Conservation (phyloP, 2,113 vertebrate species). For the Arenaria interpres region DNA sequence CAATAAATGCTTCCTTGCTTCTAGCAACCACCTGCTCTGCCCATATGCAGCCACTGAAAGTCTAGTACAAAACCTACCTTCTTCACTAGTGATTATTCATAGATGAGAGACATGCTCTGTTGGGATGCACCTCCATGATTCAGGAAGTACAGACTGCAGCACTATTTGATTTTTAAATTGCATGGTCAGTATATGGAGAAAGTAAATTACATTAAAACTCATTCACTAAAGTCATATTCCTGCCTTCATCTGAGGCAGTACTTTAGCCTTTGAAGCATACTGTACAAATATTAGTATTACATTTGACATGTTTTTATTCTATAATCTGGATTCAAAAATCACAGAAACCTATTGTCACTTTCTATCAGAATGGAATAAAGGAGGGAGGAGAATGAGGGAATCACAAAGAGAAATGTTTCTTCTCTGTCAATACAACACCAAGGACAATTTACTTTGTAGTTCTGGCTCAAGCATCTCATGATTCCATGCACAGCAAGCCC, state of each 20-base stretch:
- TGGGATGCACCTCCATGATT: neutral
- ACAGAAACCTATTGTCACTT: neutral
- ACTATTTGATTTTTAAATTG: neutral
- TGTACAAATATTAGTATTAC: neutral
- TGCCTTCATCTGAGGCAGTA: neutral
- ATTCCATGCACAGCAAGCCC: neutral
- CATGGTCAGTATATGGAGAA: neutral
- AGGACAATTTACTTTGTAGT: neutral
- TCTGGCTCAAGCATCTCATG: neutral
- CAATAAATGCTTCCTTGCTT: neutral
- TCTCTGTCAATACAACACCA: neutral
- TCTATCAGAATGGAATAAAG: neutral
- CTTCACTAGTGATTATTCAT: neutral
- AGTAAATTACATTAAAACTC: neutral
- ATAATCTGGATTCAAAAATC: neutral
- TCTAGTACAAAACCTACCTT: neutral
- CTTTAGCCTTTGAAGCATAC: neutral
- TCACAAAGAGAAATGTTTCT: neutral
- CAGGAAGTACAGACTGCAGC: neutral
- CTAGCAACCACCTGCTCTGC: slow-evolving; percentile 29
- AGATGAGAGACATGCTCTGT: neutral
- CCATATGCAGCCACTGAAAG: neutral
- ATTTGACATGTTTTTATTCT: neutral
- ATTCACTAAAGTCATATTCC: neutral
- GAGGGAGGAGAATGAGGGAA: neutral